phyloP scores from a whole-genome alignment of 2,888 invertebrate species.

The Teinopalpus imperialis region DNA sequence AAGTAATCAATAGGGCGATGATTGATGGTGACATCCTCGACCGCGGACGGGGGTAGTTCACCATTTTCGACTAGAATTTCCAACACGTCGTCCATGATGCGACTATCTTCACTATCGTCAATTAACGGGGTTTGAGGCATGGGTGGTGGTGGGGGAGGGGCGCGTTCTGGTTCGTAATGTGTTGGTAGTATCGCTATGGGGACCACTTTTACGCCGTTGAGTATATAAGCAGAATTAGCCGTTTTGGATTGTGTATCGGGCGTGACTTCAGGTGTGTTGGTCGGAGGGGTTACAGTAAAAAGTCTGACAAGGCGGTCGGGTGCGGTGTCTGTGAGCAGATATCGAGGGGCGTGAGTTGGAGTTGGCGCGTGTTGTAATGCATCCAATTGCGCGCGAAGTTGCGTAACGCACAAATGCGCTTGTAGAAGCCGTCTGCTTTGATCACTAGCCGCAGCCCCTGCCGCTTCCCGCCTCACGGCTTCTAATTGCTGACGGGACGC shows the following conservation, averaged over 20 bases:
- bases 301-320: slow-evolving; percentile 58
- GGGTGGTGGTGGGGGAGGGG: slow-evolving; percentile 53
- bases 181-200: slow-evolving; percentile 74
- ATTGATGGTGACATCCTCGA: slow-evolving; percentile 83
- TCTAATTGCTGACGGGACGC: slow-evolving; percentile 90
- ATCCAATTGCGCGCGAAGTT: slow-evolving; percentile 84
- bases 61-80: slow-evolving; percentile 97
- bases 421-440: slow-evolving; percentile 81
- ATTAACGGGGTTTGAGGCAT: slow-evolving; percentile 46
- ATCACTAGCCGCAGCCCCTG: slow-evolving; percentile 72
- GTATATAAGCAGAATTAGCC: slow-evolving; percentile 80
- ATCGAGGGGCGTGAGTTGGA: slow-evolving; percentile 69
- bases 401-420: slow-evolving; percentile 80
- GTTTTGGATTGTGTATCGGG: slow-evolving; percentile 42
- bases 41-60: slow-evolving; percentile 94
- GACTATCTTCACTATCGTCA: slow-evolving; percentile 79
- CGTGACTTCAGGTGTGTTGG: slow-evolving; percentile 32
- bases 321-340: slow-evolving; percentile 52
- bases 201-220: slow-evolving; percentile 83
- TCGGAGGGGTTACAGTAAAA: slow-evolving; percentile 56
- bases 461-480: slow-evolving; percentile 83
- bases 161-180: slow-evolving; percentile 64
- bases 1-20: slow-evolving; percentile 51
- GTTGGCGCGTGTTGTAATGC: slow-evolving; percentile 78
- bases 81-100: slow-evolving; percentile 94